Percentiles rank a stretch among this genome's conserved stretches.
These are phyloP conservation scores for Horisme vitalbata DNA, from an alignment of 2,888 invertebrate genomes.

Conservation along the genomic window DNA sequence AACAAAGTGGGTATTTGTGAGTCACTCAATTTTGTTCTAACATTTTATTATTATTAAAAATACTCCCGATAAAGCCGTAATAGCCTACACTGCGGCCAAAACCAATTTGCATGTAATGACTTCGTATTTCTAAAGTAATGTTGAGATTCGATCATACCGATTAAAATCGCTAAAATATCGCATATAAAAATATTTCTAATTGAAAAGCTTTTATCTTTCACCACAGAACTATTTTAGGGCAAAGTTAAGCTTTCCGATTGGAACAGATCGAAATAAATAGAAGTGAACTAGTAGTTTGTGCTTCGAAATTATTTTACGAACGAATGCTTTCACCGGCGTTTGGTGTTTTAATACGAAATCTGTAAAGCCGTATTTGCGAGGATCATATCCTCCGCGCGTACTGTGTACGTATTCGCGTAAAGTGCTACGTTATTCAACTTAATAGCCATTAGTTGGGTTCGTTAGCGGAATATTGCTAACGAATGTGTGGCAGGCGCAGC, in stretches of 20 bases:
- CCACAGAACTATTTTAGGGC: neutral
- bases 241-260: constrained; percentile 2
- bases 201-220: too few relatives aligned
- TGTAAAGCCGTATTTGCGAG: constrained; percentile 37
- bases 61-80: constrained; percentile 19
- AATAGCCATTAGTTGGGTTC: constrained; percentile 81
- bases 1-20: constrained; percentile 18
- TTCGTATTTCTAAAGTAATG: constrained; percentile 25
- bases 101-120: constrained; percentile 32
- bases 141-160: constrained; percentile 11
- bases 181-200: neutral
- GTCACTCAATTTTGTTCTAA: constrained; percentile 6
- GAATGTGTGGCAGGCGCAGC: constrained; percentile 67
- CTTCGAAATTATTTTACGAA: constrained; percentile 10
- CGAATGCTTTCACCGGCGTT: constrained; percentile 17
- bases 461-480: constrained; percentile 82
- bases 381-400: constrained; percentile 51
- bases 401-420: constrained; percentile 64
- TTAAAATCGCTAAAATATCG: constrained; percentile 5
- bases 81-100: constrained; percentile 19
- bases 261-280: neutral
- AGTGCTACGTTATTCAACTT: constrained; percentile 79
- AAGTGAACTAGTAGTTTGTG: neutral
- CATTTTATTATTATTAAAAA: constrained; percentile 4
- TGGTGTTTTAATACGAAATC: constrained; percentile 27